Conservation (phyloP, 2,113 vertebrate genomes). For the Ellobius talpinus region DNA sequence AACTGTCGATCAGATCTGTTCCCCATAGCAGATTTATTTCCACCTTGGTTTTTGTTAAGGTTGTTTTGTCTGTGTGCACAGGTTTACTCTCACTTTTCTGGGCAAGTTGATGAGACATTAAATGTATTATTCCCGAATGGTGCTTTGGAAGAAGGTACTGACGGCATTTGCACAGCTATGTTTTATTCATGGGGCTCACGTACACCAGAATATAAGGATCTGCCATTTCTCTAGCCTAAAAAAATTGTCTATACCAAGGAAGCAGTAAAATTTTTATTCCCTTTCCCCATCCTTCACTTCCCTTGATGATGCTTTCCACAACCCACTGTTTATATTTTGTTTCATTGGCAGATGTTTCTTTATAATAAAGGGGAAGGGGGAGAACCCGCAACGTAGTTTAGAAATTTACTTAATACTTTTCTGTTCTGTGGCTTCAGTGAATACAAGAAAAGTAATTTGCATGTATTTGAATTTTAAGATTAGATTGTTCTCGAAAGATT, state of each 20-base stretch:
- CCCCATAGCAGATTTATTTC: constrained; percentile 85
- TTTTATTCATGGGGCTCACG: constrained; percentile 76
- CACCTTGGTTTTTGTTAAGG: constrained; percentile 79
- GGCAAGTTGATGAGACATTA: constrained; percentile 80
- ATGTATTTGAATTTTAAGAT: constrained; percentile 61
- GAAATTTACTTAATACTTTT: constrained; percentile 65
- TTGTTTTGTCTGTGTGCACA: constrained; percentile 80
- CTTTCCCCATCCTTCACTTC: constrained; percentile 57
- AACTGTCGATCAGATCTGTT: constrained; percentile 87
- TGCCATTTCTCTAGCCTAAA: constrained; percentile 79
- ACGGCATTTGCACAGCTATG: constrained; percentile 81
- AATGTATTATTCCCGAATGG: constrained; percentile 80
- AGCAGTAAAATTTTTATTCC: constrained; percentile 78
- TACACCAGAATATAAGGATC: constrained; percentile 80
- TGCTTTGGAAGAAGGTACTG: constrained; percentile 81
- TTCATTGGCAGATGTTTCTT: constrained; percentile 63
- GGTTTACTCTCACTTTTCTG: constrained; percentile 86
- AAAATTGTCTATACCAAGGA: constrained; percentile 77
- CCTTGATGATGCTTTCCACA: constrained; percentile 37
- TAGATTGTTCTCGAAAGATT: constrained; percentile 6
- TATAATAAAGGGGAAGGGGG: neutral
- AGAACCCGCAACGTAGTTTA: neutral
- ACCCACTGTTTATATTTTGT: constrained; percentile 70
- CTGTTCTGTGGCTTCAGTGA: constrained; percentile 52
- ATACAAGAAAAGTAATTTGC: constrained; percentile 35